A percentile compares a stretch with the other conserved stretches of the same genome.
These are phyloP conservation scores for Synanthedon myopaeformis DNA, from an alignment of 2,888 invertebrate genomes.

Conservation along the genomic window DNA sequence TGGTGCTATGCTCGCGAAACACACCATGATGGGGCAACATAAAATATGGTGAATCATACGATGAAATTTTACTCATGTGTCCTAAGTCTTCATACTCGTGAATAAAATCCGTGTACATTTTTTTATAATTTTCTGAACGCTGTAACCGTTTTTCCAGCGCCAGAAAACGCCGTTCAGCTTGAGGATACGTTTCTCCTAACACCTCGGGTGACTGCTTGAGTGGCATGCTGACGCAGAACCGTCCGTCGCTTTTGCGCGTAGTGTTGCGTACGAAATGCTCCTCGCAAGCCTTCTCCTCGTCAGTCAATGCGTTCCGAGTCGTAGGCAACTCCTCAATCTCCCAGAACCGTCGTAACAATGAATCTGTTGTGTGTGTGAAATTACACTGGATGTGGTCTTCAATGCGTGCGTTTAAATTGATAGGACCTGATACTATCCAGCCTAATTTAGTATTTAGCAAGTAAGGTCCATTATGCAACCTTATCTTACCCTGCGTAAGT, in stretches of 20 bases:
- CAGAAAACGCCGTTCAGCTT: constrained; percentile 7
- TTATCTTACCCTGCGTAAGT: not conserved
- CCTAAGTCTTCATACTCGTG: constrained; percentile 9
- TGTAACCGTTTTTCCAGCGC: constrained; percentile 8
- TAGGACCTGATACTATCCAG: constrained; percentile 6
- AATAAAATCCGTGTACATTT: constrained; percentile 9
- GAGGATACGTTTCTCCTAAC: constrained; percentile 8
- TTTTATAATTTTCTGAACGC: constrained; percentile 5
- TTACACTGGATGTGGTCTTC: constrained; percentile 5
- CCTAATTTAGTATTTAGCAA: constrained; percentile 1
- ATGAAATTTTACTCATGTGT: constrained; percentile 7
- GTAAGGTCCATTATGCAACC: not conserved
- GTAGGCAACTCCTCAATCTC: constrained; percentile 8
- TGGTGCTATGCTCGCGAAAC: constrained; percentile 6
- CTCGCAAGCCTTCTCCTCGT: constrained; percentile 5
- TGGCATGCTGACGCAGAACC: constrained; percentile 9
- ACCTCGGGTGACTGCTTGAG: constrained; percentile 4
- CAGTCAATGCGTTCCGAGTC: not conserved
- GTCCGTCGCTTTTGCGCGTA: constrained; percentile 6
- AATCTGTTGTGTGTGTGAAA: constrained; percentile 1
- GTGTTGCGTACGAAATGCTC: constrained; percentile 6
- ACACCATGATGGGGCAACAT: constrained; percentile 11
- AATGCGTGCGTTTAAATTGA: not conserved
- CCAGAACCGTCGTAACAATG: constrained; percentile 6
- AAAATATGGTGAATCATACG: constrained; percentile 3